Evolutionary conservation across 2,888 invertebrate species (phyloP).

Genomic region (Smittia aterrima): DNA sequence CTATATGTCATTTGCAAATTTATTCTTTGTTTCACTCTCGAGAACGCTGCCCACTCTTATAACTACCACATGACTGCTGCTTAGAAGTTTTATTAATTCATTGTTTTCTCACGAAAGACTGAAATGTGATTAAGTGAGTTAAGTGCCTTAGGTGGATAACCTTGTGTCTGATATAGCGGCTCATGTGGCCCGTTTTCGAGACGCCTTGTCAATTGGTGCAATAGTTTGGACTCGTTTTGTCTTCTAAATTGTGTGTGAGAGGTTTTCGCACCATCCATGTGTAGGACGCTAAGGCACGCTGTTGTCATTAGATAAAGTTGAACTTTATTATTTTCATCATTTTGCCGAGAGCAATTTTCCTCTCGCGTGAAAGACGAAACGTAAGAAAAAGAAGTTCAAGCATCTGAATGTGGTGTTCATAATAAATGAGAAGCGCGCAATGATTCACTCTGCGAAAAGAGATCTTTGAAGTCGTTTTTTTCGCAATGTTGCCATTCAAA

Average conservation of each 20-base stretch:
- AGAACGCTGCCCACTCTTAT: not conserved
- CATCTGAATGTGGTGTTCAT: not conserved
- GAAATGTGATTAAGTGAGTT: not conserved
- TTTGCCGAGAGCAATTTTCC: not conserved
- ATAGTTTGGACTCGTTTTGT: not conserved
- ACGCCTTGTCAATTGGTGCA: not conserved
- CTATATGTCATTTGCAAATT: too few species aligned
- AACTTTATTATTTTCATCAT: conserved; percentile 6
- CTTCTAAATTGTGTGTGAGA: not conserved
- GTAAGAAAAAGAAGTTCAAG: not conserved
- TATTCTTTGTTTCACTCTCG: too few species aligned
- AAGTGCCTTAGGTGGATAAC: not conserved
- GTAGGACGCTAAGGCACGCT: not conserved
- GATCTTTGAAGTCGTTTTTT: not conserved
- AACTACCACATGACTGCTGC: not conserved
- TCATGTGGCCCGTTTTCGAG: too few species aligned
- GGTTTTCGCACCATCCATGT: not conserved
- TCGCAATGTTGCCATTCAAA: conserved; percentile 8
- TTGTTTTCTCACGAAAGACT: not conserved
- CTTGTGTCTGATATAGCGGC: too few species aligned
- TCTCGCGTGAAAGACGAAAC: not conserved
- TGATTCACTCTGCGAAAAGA: not conserved
- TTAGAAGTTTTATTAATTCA: not conserved
- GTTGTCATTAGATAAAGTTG: not conserved
- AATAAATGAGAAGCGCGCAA: not conserved